phyloP scores from a whole-genome alignment of 2,113 vertebrate genomes.

The Sisor rabdophorus region DNA sequence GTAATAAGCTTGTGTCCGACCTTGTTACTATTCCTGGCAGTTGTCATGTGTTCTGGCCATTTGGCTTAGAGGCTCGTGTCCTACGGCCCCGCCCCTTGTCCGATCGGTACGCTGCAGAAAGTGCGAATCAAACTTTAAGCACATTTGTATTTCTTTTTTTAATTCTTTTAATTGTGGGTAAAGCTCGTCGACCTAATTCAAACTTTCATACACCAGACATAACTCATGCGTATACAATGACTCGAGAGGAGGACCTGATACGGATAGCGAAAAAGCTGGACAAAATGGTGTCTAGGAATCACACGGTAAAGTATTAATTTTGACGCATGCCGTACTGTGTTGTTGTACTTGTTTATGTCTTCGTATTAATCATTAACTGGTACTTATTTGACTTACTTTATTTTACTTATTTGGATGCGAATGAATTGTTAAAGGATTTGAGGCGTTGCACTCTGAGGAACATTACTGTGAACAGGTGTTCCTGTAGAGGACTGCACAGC shows the following conservation, averaged over 20 bases:
- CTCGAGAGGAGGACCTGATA: slow-evolving; percentile 82
- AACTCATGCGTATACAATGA: slow-evolving; percentile 73
- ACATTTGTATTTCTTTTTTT: neutral
- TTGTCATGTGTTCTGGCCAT: slow-evolving; percentile 57
- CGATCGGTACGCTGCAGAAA: slow-evolving; percentile 52
- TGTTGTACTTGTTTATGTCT: slow-evolving; percentile 34
- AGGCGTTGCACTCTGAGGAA: neutral
- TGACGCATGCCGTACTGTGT: slow-evolving; percentile 51
- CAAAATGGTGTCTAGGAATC: slow-evolving; percentile 94
- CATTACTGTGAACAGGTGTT: slow-evolving; percentile 68
- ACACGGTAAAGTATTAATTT: slow-evolving; percentile 78
- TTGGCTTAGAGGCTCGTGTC: slow-evolving; percentile 36
- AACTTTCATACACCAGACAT: neutral
- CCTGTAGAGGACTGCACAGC: slow-evolving; percentile 36
- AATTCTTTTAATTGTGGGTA: neutral
- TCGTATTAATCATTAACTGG: no score
- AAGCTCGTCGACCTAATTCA: neutral
- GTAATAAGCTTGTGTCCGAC: slow-evolving; percentile 2
- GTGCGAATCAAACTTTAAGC: slow-evolving; percentile 52
- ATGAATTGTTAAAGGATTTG: neutral
- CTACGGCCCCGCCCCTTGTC: slow-evolving; percentile 64
- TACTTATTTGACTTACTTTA: no score
- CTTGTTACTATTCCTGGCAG: slow-evolving; percentile 67
- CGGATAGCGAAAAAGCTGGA: slow-evolving; percentile 87
- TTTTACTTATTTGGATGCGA: neutral